Evolutionary conservation across 2,797 vertebrate species (phyloP), one percentile per base, ranked within the genome.

Genomic region (Malurus splendens): DNA sequence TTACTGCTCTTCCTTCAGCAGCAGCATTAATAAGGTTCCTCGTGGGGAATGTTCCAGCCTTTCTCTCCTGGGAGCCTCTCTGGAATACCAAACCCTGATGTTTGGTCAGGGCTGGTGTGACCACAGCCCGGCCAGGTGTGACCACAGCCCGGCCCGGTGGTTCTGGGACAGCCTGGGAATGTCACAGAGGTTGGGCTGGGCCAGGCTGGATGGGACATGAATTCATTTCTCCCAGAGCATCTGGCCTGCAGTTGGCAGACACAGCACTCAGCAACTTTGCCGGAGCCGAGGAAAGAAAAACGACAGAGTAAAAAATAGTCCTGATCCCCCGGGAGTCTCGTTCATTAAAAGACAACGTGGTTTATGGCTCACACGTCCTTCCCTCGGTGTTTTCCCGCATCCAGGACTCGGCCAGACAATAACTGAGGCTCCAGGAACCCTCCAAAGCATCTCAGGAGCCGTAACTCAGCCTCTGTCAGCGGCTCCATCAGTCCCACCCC

Each of bases 381-480:
- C 78, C 82, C 74, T 39, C 6, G 0, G 67, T 41, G 81, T 42
- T 86, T 81, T 89, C 90, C 91, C 71, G 81, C 9, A 7, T 56
- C 67, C 12, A 10, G 87, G 86, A 81, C 78, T 57, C 86, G 84
- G 86, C 39, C 78, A 90, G 93, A 91, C 74, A 88, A 86, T 50
- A 55, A 79, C 52, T 2, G 9, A 72, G 83, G 88, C 75, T 93
- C 87, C 72, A 10, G 5, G 10, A 87, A 39, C 74, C 38, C 66
- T 57, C 77, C 2, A 71, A 84, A 65, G 67, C 77, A 76, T 82
- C 79, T 82, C 89, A 71, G 8, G 72, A 30, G 83, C 86, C 61
- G 8, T 90, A 93, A 93, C 72, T 94, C 92, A 92, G 71, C 61
- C 82, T 84, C 88, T 91, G 91, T 95, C 92, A 93, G 94, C 88